Percentiles rank a stretch among this genome's conserved stretches.
Evolutionary conservation across 2,113 vertebrate genomes (phyloP).

Genomic region (Sardina pilchardus): DNA sequence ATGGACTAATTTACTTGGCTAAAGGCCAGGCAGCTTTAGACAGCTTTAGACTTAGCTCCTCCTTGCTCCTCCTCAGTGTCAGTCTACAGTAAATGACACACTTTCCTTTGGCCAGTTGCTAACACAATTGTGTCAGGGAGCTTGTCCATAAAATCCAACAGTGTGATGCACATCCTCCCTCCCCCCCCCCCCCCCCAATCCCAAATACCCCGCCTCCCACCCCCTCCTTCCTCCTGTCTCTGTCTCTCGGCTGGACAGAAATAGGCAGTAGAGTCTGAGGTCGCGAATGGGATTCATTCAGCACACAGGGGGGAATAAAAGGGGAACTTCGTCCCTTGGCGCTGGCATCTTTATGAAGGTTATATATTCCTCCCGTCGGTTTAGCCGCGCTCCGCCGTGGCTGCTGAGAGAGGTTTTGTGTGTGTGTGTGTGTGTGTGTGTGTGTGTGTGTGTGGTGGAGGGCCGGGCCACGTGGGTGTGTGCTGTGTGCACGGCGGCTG

Average conservation of each 20-base stretch:
- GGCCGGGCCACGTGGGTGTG: neutral
- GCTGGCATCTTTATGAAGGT: neutral
- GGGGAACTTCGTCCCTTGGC: neutral
- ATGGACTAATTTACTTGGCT: neutral
- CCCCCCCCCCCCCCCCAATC: too few relatives aligned
- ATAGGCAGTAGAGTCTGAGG: neutral
- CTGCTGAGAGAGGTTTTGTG: too few relatives aligned
- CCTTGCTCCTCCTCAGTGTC: neutral
- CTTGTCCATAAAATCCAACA: neutral
- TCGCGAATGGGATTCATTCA: neutral
- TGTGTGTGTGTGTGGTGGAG: too few relatives aligned
- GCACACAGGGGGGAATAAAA: neutral
- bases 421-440: too few relatives aligned
- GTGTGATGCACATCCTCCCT: neutral
- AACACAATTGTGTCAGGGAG: slow-evolving; percentile 16
- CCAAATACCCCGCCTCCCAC: neutral
- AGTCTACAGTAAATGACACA: neutral
- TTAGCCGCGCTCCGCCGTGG: neutral
- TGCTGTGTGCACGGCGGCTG: neutral
- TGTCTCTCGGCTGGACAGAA: neutral
- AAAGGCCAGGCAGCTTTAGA: neutral
- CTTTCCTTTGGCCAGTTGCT: slow-evolving; percentile 8
- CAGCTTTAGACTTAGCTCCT: neutral
- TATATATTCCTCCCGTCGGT: neutral
- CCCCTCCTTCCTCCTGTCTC: neutral